Evolutionary conservation across 2,797 vertebrate species (phyloP).

Genomic region (Muscicapa striata): DNA sequence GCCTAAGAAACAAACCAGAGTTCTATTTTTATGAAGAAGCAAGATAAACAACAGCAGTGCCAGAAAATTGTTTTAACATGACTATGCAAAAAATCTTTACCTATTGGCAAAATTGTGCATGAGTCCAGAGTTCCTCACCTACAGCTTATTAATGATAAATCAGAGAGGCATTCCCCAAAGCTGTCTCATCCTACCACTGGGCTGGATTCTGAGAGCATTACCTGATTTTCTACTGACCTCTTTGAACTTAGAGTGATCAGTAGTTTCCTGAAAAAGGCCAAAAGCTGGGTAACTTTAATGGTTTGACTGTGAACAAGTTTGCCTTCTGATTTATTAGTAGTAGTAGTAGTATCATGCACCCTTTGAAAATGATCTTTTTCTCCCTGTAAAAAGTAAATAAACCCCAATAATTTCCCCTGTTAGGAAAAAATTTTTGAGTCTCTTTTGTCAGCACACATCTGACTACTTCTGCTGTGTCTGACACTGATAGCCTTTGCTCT

Average conservation of each 20-base stretch:
- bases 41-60: background rate
- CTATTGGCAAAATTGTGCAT: background rate
- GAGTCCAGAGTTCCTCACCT: background rate
- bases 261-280: background rate
- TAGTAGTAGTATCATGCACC: background rate
- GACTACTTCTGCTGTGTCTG: constrained; percentile 15
- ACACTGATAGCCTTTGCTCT: constrained; percentile 42
- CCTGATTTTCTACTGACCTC: background rate
- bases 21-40: background rate
- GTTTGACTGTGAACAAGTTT: background rate
- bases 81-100: constrained; percentile 20
- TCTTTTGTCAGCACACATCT: constrained; percentile 32
- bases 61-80: background rate
- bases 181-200: background rate
- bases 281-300: background rate
- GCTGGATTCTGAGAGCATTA: background rate
- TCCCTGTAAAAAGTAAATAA: background rate
- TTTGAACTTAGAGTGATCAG: background rate
- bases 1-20: background rate
- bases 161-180: background rate
- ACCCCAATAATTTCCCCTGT: background rate
- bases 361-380: background rate
- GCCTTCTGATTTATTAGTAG: background rate
- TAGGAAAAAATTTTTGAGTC: constrained; percentile 21
- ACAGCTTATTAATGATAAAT: background rate